A percentile compares a stretch with the other conserved stretches of the same genome.
Evolutionary conservation across 2,113 vertebrate genomes (phyloP).

Genomic region (Ptychochromis oligacanthus): DNA sequence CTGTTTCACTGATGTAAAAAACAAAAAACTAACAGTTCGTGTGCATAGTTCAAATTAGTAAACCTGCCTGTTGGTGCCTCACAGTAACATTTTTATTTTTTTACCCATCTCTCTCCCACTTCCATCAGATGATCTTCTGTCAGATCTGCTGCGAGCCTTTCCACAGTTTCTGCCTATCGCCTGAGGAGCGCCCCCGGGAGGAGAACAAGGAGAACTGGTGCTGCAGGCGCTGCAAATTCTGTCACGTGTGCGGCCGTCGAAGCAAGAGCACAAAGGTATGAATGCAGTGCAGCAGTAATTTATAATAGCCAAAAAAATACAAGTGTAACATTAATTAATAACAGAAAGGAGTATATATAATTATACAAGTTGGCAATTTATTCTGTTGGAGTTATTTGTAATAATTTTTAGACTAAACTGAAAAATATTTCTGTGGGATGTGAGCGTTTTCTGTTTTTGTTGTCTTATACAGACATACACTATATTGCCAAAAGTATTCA

Average conservation of each 20-base stretch:
- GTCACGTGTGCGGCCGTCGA: slow-evolving; percentile 89
- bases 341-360: not conserved
- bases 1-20: not conserved
- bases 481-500: too few relatives aligned
- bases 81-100: not conserved
- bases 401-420: not conserved
- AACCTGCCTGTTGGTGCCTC: not conserved
- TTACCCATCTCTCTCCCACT: not conserved
- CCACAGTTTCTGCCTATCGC: slow-evolving; percentile 88
- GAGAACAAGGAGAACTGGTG: slow-evolving; percentile 91
- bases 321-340: rapidly evolving
- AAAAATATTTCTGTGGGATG: not conserved
- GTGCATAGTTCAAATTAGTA: not conserved
- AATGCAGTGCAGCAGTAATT: not conserved
- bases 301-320: not conserved
- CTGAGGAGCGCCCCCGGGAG: slow-evolving; percentile 83
- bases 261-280: slow-evolving; percentile 86
- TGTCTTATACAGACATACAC: not conserved
- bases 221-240: slow-evolving; percentile 91
- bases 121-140: slow-evolving; percentile 87
- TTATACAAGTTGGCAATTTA: not conserved
- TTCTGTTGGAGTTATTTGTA: not conserved
- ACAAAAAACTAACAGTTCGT: not conserved
- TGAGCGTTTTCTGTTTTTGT: not conserved
- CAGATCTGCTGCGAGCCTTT: slow-evolving; percentile 95